phyloP scores from a whole-genome alignment of 2,888 invertebrate genomes.

The Xylota segnis region DNA sequence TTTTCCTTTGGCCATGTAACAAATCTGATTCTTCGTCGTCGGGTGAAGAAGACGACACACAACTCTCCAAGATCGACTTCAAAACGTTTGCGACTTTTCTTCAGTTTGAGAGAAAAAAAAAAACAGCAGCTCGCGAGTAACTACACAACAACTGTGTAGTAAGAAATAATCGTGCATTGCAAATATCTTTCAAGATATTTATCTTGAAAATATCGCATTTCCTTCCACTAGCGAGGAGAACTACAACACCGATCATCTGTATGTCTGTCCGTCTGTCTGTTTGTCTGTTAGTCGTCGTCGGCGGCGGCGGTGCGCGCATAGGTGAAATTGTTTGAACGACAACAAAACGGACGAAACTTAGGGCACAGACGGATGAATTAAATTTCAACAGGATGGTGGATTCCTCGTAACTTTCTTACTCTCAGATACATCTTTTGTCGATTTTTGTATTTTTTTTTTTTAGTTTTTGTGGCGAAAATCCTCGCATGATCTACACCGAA shows the following conservation, averaged over 20 bases:
- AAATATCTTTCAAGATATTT: slow-evolving; percentile 75
- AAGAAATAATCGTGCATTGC: slow-evolving; percentile 74
- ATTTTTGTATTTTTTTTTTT: not conserved
- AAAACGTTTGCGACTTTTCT: slow-evolving; percentile 49
- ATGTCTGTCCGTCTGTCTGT: slow-evolving; percentile 46
- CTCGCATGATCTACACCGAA: slow-evolving; percentile 65
- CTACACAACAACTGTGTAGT: slow-evolving; percentile 29
- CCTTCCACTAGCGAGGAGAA: slow-evolving; percentile 27
- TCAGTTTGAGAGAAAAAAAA: not conserved
- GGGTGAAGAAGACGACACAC: slow-evolving; percentile 57
- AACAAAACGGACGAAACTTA: slow-evolving; percentile 46
- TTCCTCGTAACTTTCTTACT: slow-evolving; percentile 42
- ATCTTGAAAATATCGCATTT: slow-evolving; percentile 75
- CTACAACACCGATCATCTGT: slow-evolving; percentile 55
- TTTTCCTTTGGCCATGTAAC: slow-evolving; percentile 37
- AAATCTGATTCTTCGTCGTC: slow-evolving; percentile 57
- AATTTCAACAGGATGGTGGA: slow-evolving; percentile 53
- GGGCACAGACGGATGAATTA: slow-evolving; percentile 47
- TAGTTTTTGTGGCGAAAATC: slow-evolving; percentile 8
- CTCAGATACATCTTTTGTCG: slow-evolving; percentile 11
- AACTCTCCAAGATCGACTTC: slow-evolving; percentile 23
- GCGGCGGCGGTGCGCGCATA: slow-evolving; percentile 39
- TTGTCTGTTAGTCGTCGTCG: slow-evolving; percentile 3
- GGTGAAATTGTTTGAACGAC: slow-evolving; percentile 67
- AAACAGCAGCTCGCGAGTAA: slow-evolving; percentile 17